Evolutionary conservation across 2,797 vertebrate genomes (phyloP), one percentile per base, ranked within the genome.

Genomic region (Chaunax sp.): DNA sequence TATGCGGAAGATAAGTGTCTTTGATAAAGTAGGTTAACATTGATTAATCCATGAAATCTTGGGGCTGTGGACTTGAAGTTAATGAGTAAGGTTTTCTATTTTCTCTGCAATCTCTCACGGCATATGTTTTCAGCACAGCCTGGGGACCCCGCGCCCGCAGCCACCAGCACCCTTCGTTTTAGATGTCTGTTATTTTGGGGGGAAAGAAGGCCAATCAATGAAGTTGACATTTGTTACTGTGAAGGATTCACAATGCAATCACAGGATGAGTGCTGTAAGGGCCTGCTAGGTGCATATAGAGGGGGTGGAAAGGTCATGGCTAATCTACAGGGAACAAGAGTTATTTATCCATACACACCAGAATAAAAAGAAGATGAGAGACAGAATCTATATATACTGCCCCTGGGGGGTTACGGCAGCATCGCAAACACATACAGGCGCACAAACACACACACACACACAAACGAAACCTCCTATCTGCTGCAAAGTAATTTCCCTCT

Each of bases 11-110:
- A 94, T 94, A 94, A 94, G 92, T 93, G 93, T 92, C 92, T 94
- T 91, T 94, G 93, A 94, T 94, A 93, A 95, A 94, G 92, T 93
- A 92, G 93, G 93, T 94, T 94, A 94, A 84, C 91, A 94, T 94
- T 94, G 94, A 95, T 95, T 94, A 94, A 94, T 95, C 93, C 91
- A 94, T 94, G 91, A 94, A 94, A 94, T 93, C 90, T 87, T 69
- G 87, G 87, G 75, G 84, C 91, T 90, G 87, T 87, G 86, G 90
- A 90, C 88, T 92, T 89, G 87, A 90, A 94, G 92, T 90, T 94
- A 94, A 94, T 94, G 92, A 94, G 92, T 89, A 92, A 82, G 91
- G 83, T 92, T 94, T 93, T 92, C 89, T 89, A 88, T 92, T 90
- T 90, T 85, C 83, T 74, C 76, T 71, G 76, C 88, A 85, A 90